A percentile compares a stretch with the other conserved stretches of the same genome.
These are phyloP conservation scores for Patella pellucida DNA, from an alignment of 2,888 invertebrate genomes.

Conservation along the genomic window DNA sequence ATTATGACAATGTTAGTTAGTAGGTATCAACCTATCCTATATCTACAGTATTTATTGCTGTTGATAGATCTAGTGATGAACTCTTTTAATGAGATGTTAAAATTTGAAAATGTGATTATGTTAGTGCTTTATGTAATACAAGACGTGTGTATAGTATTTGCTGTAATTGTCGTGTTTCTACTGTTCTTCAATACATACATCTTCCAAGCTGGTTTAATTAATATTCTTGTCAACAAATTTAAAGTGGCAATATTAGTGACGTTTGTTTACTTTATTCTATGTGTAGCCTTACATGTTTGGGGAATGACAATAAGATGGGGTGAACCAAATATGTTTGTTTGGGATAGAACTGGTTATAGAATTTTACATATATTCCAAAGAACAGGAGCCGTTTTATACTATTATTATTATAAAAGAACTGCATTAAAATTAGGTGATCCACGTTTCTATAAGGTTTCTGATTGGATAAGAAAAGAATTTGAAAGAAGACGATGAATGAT, in stretches of 20 bases:
- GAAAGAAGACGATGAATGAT: too few relatives aligned
- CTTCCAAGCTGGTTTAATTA: constrained; percentile 90
- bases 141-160: constrained; percentile 87
- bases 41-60: constrained; percentile 80
- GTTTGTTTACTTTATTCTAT: constrained; percentile 81
- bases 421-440: too few relatives aligned
- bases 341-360: constrained; percentile 79
- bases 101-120: constrained; percentile 78
- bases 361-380: constrained; percentile 84
- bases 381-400: too few relatives aligned
- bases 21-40: constrained; percentile 76
- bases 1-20: constrained; percentile 60
- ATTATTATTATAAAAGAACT: too few relatives aligned
- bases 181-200: constrained; percentile 93
- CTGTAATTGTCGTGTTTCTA: constrained; percentile 85
- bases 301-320: constrained; percentile 82
- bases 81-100: constrained; percentile 80
- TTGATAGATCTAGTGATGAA: constrained; percentile 83
- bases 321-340: constrained; percentile 76
- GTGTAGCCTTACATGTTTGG: constrained; percentile 86
- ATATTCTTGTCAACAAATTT: constrained; percentile 86
- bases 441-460: too few relatives aligned
- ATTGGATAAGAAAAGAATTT: too few relatives aligned
- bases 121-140: constrained; percentile 83
- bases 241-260: constrained; percentile 81